Conservation (phyloP, 2,888 invertebrate genomes). For the Mongoloraphidia duomilia region DNA sequence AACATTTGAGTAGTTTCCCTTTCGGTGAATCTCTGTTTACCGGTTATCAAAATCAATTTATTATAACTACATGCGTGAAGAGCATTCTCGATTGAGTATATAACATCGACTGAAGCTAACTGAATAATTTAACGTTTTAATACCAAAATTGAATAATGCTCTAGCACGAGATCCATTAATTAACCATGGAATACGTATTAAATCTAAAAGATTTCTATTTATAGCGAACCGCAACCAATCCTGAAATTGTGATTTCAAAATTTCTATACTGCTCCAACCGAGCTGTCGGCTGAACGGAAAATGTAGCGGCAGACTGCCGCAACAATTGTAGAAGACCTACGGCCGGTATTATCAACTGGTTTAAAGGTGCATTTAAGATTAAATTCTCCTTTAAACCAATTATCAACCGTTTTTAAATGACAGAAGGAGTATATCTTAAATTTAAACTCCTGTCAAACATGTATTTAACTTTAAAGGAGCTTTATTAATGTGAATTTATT, state of each 20-base stretch:
- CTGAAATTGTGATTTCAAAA: slow-evolving; percentile 85
- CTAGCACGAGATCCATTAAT: slow-evolving; percentile 78
- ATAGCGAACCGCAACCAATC: slow-evolving; percentile 89
- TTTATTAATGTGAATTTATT: too few relatives aligned
- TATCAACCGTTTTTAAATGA: too few relatives aligned
- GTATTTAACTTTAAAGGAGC: too few relatives aligned
- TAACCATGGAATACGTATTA: slow-evolving; percentile 70
- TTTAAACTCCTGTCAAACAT: too few relatives aligned
- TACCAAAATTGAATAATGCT: slow-evolving; percentile 65
- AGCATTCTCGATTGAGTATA: slow-evolving; percentile 57
- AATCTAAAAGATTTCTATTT: slow-evolving; percentile 78
- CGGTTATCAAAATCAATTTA: slow-evolving; percentile 63
- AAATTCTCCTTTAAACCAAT: too few relatives aligned
- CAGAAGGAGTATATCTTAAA: too few relatives aligned
- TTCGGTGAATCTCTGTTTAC: slow-evolving; percentile 64
- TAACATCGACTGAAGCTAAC: slow-evolving; percentile 59
- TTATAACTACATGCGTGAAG: slow-evolving; percentile 52
- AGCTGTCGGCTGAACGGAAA: slow-evolving; percentile 89
- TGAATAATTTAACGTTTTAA: slow-evolving; percentile 61
- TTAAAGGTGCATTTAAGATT: too few relatives aligned
- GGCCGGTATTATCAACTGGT: too few relatives aligned
- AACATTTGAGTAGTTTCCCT: slow-evolving; percentile 67
- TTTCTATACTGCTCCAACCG: slow-evolving; percentile 83
- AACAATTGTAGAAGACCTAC: slow-evolving; percentile 84
- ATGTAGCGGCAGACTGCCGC: slow-evolving; percentile 88